phyloP scores from a whole-genome alignment of 2,888 invertebrate species.

The Steromphala cineraria region DNA sequence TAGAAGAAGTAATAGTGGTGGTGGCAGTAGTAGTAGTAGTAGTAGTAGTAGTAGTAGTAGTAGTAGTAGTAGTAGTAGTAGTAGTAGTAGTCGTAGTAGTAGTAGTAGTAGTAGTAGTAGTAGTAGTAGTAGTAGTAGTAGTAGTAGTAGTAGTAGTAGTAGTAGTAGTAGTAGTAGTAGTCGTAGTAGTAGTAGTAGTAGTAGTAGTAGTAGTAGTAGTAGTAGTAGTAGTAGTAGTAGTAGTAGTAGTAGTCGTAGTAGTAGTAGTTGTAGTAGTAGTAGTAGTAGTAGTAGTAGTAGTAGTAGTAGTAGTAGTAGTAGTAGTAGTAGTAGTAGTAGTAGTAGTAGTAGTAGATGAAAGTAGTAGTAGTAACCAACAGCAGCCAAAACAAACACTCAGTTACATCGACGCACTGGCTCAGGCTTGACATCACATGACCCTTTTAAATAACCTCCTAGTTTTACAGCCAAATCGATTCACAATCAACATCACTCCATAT shows the following conservation, averaged over 20 bases:
- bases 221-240: neutral
- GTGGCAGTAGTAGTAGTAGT: neutral
- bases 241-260: conserved; percentile 10
- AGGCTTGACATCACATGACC: too few species aligned
- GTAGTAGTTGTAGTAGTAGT: neutral
- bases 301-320: neutral
- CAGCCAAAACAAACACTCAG: too few species aligned
- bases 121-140: neutral
- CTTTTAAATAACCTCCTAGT: too few species aligned
- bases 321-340: neutral
- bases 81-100: neutral
- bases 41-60: neutral
- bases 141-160: conserved; percentile 1
- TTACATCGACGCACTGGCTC: too few species aligned
- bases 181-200: neutral
- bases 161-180: neutral
- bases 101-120: neutral
- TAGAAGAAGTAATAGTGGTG: neutral
- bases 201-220: neutral
- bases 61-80: neutral
- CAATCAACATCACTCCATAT: too few species aligned
- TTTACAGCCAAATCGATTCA: too few species aligned
- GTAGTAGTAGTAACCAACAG: neutral
- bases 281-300: neutral
- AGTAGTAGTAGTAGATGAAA: neutral